phyloP scores from a whole-genome alignment of 2,888 invertebrate species.

The Tetragnatha montana region DNA sequence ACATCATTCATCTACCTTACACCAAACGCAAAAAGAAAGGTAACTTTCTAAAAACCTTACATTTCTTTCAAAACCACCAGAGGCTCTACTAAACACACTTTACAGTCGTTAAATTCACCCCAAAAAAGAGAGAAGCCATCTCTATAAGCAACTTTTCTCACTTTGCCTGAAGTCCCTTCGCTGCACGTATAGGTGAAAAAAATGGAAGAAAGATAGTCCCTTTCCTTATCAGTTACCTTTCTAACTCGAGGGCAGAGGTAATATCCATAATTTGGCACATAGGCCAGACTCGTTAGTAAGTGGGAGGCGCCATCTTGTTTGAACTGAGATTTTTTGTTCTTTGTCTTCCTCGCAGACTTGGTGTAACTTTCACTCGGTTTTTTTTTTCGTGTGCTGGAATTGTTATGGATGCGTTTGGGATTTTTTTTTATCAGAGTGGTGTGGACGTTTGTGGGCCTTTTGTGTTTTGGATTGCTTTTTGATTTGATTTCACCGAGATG shows the following conservation, averaged over 20 bases:
- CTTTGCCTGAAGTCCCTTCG: constrained; percentile 22
- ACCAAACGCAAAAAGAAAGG: not conserved
- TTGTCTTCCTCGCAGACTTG: not conserved
- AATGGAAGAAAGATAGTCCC: not conserved
- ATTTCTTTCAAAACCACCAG: not conserved
- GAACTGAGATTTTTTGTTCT: no score
- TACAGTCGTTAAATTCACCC: not conserved
- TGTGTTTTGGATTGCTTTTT: not conserved
- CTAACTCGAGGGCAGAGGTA: constrained; percentile 54
- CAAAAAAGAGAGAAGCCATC: not conserved
- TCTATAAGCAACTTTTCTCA: not conserved
- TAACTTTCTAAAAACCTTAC: no score
- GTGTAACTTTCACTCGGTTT: not conserved
- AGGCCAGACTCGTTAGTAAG: constrained; percentile 62
- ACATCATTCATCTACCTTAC: no score
- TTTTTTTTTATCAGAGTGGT: not conserved
- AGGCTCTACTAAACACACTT: not conserved
- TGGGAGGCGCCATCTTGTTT: constrained; percentile 57
- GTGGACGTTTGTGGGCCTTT: not conserved
- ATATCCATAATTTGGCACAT: constrained; percentile 66
- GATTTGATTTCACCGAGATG: not conserved
- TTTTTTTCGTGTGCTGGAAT: not conserved
- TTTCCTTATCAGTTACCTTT: constrained; percentile 59
- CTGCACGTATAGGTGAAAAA: not conserved
- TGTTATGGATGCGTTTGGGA: not conserved